Evolutionary conservation across 2,797 vertebrate species (phyloP).

Genomic region (Sebastes diploproa): DNA sequence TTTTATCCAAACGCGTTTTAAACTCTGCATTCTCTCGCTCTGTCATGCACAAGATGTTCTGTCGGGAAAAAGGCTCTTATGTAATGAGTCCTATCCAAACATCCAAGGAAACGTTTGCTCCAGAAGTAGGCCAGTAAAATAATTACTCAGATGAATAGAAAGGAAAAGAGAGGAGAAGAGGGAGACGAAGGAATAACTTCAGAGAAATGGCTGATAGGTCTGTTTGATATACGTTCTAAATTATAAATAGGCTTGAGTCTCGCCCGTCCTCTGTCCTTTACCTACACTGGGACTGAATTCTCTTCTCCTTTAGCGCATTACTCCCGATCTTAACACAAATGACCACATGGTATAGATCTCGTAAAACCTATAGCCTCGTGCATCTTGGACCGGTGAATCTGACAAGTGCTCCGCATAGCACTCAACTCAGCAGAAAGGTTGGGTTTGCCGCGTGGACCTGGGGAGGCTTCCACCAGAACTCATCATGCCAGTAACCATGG

Average conservation of each 20-base stretch:
- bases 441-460: not conserved
- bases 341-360: not conserved
- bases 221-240: conserved; percentile 66
- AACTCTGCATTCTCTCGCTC: conserved; percentile 29
- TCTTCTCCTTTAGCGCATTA: not conserved
- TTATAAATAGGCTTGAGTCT: conserved; percentile 58
- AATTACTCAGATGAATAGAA: conserved; percentile 68
- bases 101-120: conserved; percentile 61
- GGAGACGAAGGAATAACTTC: conserved; percentile 33
- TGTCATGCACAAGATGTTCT: conserved; percentile 49
- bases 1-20: conserved; percentile 31
- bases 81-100: conserved; percentile 69
- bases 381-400: conserved; percentile 1
- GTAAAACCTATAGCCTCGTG: conserved; percentile 21
- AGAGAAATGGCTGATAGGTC: conserved; percentile 46
- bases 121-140: conserved; percentile 74
- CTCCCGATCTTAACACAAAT: not conserved
- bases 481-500: conserved; percentile 67
- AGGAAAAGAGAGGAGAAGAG: conserved; percentile 4
- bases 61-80: conserved; percentile 52
- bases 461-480: conserved; percentile 36
- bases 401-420: not conserved
- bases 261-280: conserved; percentile 30
- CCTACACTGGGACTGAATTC: conserved; percentile 1
- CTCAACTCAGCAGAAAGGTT: conserved; percentile 4